phyloP scores from a whole-genome alignment of 2,888 invertebrate species.

The Aleiodes leptofemur region DNA sequence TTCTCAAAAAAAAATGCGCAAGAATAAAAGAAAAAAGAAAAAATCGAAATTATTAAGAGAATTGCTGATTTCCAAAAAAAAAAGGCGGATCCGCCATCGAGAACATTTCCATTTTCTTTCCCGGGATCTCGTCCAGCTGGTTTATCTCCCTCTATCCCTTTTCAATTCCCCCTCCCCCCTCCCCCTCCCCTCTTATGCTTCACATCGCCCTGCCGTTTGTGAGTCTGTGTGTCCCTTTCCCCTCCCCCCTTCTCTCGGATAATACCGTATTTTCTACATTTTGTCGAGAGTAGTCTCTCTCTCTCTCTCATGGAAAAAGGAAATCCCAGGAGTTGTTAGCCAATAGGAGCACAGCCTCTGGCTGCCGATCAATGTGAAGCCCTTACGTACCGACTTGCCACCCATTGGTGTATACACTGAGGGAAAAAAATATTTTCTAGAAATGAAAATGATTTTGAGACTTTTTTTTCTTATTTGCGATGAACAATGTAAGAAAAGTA shows the following conservation, averaged over 20 bases:
- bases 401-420: constrained; percentile 24
- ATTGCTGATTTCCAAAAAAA: constrained; percentile 2
- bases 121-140: constrained; percentile 35
- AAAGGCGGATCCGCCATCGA: constrained; percentile 32
- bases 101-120: constrained; percentile 50
- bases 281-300: constrained; percentile 41
- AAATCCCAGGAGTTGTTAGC: constrained; percentile 61
- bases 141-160: constrained; percentile 21
- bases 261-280: constrained; percentile 34
- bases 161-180: constrained; percentile 34
- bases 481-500: no score
- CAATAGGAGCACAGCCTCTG: constrained; percentile 69
- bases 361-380: constrained; percentile 72
- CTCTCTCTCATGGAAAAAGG: constrained; percentile 53
- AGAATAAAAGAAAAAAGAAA: no score
- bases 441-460: no score
- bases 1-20: no score
- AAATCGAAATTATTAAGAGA: no score
- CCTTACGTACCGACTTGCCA: constrained; percentile 69
- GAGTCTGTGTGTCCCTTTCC: background rate
- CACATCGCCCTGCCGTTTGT: constrained; percentile 44
- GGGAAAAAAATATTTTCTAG: no score
- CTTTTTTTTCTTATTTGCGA: no score
- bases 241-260: constrained; percentile 38
- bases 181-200: constrained; percentile 44